A percentile compares a stretch with the other conserved stretches of the same genome.
phyloP scores from a whole-genome alignment of 1,140 invertebrate species.

The Littorina saxatilis region DNA sequence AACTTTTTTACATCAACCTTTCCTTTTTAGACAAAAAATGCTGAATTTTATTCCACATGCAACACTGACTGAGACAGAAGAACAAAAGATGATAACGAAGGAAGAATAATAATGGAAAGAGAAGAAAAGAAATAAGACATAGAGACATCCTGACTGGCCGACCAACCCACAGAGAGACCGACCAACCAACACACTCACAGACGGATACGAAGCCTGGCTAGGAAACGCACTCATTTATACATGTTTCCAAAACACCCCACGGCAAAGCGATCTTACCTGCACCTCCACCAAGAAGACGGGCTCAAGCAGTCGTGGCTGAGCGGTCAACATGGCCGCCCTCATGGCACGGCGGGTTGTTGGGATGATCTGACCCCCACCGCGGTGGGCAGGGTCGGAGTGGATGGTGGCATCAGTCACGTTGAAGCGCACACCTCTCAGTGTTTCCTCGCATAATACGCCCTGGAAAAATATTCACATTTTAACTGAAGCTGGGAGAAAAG shows the following conservation, averaged over 20 bases:
- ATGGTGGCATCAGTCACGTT: slow-evolving; percentile 99
- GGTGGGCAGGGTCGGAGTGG: slow-evolving; percentile 99
- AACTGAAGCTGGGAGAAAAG: too few relatives aligned
- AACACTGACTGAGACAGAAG: too few relatives aligned
- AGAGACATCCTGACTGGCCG: too few relatives aligned
- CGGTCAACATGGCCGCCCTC: slow-evolving; percentile 96
- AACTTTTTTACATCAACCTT: too few relatives aligned
- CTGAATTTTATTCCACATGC: too few relatives aligned
- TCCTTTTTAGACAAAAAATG: too few relatives aligned
- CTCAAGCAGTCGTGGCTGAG: slow-evolving; percentile 95
- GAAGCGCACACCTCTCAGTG: slow-evolving; percentile 96
- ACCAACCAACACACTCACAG: background rate
- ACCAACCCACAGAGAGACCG: background rate
- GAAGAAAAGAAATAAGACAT: too few relatives aligned
- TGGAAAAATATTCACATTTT: slow-evolving; percentile 72
- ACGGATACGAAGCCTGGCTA: background rate
- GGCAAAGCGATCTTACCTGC: slow-evolving; percentile 77
- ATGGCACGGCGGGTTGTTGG: slow-evolving; percentile 97
- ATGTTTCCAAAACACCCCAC: background rate
- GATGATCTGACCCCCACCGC: slow-evolving; percentile 99
- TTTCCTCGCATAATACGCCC: slow-evolving; percentile 98
- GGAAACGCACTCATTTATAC: background rate
- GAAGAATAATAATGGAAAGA: background rate
- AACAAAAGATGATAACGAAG: background rate
- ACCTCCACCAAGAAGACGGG: slow-evolving; percentile 99